A percentile compares a stretch with the other conserved stretches of the same genome.
phyloP scores from a whole-genome alignment of 2,797 vertebrate species.

The Gila robusta region DNA sequence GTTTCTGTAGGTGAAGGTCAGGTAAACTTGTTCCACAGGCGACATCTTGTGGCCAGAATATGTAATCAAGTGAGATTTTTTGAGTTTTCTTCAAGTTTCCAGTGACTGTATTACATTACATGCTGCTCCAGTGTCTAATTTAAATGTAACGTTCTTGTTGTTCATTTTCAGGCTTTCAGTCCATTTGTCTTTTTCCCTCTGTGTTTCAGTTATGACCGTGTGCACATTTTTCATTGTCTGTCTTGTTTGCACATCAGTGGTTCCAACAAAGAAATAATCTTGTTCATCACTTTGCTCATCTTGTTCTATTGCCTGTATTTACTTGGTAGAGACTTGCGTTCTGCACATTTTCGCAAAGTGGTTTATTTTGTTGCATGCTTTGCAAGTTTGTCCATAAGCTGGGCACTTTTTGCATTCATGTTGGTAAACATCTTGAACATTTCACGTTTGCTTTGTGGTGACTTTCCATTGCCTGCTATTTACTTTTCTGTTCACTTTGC shows the following conservation, averaged over 20 bases:
- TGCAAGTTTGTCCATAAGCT: not conserved
- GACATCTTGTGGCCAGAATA: conserved; percentile 1
- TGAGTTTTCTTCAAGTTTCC: not conserved
- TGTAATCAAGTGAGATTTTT: not conserved
- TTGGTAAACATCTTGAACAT: too few relatives aligned
- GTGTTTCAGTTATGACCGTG: not conserved
- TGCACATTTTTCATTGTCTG: not conserved
- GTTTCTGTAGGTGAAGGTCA: not conserved
- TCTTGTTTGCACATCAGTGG: too few relatives aligned
- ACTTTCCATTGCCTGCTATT: too few relatives aligned
- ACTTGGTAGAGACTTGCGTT: not conserved
- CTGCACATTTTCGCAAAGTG: not conserved
- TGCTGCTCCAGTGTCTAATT: not conserved
- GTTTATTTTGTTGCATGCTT: not conserved
- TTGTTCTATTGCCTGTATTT: too few relatives aligned
- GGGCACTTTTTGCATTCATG: too few relatives aligned
- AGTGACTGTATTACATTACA: not conserved
- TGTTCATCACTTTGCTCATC: too few relatives aligned
- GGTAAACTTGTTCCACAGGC: not conserved
- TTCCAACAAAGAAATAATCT: too few relatives aligned
- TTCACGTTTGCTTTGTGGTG: too few relatives aligned
- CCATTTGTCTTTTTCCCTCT: not conserved
- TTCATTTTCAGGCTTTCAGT: not conserved
- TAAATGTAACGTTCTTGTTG: not conserved
- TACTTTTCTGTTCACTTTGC: too few relatives aligned